phyloP scores from a whole-genome alignment of 2,113 vertebrate genomes.

The Plecotus auritus region DNA sequence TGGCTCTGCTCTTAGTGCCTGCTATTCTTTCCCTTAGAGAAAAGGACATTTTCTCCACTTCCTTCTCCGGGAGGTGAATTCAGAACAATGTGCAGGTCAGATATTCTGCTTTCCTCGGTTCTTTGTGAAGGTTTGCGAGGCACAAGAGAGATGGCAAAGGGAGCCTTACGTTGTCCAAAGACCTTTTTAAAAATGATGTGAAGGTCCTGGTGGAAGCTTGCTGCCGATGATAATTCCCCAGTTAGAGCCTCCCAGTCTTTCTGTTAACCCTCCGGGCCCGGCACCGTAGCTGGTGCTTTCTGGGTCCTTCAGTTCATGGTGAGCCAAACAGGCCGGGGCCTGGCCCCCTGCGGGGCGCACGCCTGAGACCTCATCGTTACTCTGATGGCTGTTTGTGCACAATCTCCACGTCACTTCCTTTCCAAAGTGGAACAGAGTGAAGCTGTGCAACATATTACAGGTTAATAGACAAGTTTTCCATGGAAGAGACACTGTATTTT shows the following conservation, averaged over 20 bases:
- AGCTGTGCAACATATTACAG: neutral
- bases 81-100: neutral
- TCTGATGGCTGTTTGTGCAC: neutral
- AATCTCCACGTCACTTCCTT: neutral
- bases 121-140: neutral
- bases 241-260: neutral
- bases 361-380: neutral
- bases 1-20: neutral
- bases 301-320: neutral
- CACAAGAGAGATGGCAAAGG: neutral
- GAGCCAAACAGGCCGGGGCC: neutral
- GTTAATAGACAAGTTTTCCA: neutral
- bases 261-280: neutral
- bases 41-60: slow-evolving; percentile 37
- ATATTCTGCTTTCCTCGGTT: neutral
- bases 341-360: neutral
- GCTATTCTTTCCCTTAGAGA: slow-evolving; percentile 10
- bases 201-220: neutral
- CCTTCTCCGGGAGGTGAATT: neutral
- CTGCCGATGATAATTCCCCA: neutral
- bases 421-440: neutral
- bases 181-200: neutral
- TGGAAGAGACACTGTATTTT: neutral
- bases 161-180: neutral
- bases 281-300: neutral